Percentiles rank a stretch among this genome's conserved stretches.
Conservation (phyloP, 2,113 vertebrate genomes). For the Cebidichthys violaceus region DNA sequence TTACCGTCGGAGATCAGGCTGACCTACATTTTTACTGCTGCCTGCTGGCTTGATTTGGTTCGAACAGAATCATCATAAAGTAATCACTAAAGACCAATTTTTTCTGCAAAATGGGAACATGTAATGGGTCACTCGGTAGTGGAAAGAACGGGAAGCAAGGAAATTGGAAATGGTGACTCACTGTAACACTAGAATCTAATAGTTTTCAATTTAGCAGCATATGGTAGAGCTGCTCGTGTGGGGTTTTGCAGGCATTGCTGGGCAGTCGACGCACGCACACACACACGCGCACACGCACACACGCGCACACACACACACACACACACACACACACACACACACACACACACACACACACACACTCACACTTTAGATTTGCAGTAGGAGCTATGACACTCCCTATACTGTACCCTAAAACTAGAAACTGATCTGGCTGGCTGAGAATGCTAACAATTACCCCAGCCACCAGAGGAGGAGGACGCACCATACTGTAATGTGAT, state of each 20-base stretch:
- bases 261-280: background rate
- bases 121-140: conserved; percentile 29
- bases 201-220: conserved; percentile 45
- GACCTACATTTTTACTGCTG: conserved; percentile 40
- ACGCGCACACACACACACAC: background rate
- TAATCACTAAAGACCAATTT: conserved; percentile 42
- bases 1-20: conserved; percentile 24
- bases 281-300: background rate
- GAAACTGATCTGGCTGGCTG: conserved; percentile 30
- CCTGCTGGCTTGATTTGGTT: conserved; percentile 41
- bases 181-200: conserved; percentile 33
- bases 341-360: background rate
- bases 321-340: background rate
- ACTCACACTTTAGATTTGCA: background rate
- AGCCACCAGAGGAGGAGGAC: conserved; percentile 11
- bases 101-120: conserved; percentile 34
- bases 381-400: background rate
- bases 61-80: conserved; percentile 31
- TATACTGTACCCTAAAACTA: conserved; percentile 32
- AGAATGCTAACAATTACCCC: conserved; percentile 56
- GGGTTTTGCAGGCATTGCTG: conserved; percentile 8
- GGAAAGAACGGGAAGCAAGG: conserved; percentile 34
- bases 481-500: conserved; percentile 37
- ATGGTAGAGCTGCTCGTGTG: conserved; percentile 21
- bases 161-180: conserved; percentile 63